Evolutionary conservation across 2,797 vertebrate genomes (phyloP).

Genomic region (Falco naumanni): DNA sequence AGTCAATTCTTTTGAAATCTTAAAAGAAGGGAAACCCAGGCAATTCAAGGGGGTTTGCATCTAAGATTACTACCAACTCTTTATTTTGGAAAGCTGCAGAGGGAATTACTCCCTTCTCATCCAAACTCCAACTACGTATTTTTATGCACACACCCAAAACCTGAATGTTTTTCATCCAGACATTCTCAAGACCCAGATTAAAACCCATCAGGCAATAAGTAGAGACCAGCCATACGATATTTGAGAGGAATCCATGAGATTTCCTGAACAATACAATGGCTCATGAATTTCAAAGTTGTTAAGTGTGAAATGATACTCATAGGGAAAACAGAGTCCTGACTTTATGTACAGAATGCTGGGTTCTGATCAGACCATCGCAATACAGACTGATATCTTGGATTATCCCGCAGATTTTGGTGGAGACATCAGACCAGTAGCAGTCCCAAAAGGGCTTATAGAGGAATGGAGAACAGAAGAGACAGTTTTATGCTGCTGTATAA

Average conservation of each 20-base stretch:
- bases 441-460: neutral
- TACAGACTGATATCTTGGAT: neutral
- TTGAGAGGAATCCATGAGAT: neutral
- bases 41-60: neutral
- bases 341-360: neutral
- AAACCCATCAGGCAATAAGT: neutral
- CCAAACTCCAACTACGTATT: fast-evolving
- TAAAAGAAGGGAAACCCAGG: neutral
- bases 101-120: neutral
- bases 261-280: neutral
- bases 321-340: neutral
- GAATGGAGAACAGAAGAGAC: neutral
- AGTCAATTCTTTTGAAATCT: neutral
- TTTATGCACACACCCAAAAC: neutral
- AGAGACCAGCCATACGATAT: neutral
- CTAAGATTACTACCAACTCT: neutral
- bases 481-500: neutral
- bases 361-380: neutral
- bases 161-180: neutral
- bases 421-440: neutral
- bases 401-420: neutral
- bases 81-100: neutral
- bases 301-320: neutral
- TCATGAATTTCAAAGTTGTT: neutral
- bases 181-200: neutral